Evolutionary conservation across 1,140 invertebrate genomes (phyloP).

Genomic region (Heliconius congener): DNA sequence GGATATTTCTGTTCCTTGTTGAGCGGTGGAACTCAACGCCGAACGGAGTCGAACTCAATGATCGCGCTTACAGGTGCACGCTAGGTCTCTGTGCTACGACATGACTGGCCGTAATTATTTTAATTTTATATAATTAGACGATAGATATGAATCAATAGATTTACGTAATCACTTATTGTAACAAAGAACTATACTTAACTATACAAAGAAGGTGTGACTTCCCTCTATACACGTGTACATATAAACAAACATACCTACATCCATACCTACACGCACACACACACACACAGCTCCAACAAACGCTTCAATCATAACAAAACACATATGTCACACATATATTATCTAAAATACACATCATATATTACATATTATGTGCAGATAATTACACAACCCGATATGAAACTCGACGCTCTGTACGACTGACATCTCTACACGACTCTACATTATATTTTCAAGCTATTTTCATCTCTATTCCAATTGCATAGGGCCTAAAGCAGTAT

Average conservation of each 20-base stretch:
- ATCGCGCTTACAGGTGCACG: no score
- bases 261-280: no score
- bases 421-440: neutral
- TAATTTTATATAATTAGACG: neutral
- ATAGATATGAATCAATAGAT: neutral
- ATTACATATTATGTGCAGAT: neutral
- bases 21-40: no score
- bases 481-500: neutral
- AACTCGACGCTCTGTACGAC: neutral
- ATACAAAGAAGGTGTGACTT: no score
- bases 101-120: neutral
- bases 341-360: conserved; percentile 15
- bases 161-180: neutral
- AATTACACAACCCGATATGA: conserved; percentile 12
- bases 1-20: no score
- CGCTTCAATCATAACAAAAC: neutral
- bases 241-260: no score
- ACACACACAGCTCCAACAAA: no score
- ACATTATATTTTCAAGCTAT: neutral
- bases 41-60: no score
- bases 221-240: no score
- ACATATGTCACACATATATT: neutral
- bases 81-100: no score
- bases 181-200: neutral
- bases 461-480: neutral